Evolutionary conservation across 2,888 invertebrate species (phyloP), one percentile per base, ranked within the genome.

Genomic region (Meliscaeva auricollis): DNA sequence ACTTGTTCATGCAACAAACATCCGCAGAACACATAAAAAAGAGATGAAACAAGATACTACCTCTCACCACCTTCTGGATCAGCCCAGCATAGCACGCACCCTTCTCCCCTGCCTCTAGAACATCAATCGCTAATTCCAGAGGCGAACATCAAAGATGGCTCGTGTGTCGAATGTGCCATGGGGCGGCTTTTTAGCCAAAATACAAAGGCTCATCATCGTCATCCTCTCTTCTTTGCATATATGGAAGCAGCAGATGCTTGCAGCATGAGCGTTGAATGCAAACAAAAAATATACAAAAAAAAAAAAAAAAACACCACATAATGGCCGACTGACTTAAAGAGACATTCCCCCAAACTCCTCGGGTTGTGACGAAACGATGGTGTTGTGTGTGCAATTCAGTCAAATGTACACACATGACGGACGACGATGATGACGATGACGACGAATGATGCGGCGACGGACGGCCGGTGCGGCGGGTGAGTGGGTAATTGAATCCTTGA

Each of bases 261-360:
- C 64, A 58, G 11, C 52, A 56, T 1, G n/a, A n/a, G n/a, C n/a
- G n/a, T 41, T 64, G 64, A 46, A 46, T 64, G 46, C 64, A 46
- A 46, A 58, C 58, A 58, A 0, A 38, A 26, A 62, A 41, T 20
- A 26, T 4, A 26, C 26, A 5, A 17, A 46, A 46, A 30, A 13
- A 60, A 22, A 41, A 20, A 58, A 15, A 30, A 30, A 54, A 48
- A 20, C 26, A 60, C 8, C 44, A 80, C 58, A 77, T 72, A 72
- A 82, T 82, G 78, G 78, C 78, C 78, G 78, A 69, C 68, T 82
- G 82, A 77, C 64, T 82, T 66, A 77, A 64, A 73, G 32, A 66
- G 35, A 66, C 35, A 64, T 48, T 32, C 64, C 52, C 22, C 74
- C 30, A 52, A 60, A 41, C 52, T 30, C 30, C 52, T 30, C 20